phyloP scores from a whole-genome alignment of 2,888 invertebrate species.

The Drosophila meridionalis region DNA sequence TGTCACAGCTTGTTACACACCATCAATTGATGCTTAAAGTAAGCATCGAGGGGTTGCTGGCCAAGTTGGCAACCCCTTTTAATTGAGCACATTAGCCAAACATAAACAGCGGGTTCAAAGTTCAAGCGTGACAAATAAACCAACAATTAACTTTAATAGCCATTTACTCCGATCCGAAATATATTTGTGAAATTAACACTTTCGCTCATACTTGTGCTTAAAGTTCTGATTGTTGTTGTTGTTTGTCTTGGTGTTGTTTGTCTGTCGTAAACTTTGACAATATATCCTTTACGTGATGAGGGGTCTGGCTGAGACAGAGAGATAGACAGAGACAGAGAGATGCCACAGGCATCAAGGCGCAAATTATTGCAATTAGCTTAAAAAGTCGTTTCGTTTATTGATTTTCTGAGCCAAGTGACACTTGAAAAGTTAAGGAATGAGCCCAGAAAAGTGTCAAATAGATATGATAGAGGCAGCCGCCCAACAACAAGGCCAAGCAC shows the following conservation, averaged over 20 bases:
- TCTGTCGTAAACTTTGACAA: slow-evolving; percentile 47
- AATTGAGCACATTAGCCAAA: slow-evolving; percentile 62
- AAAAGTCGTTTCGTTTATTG: slow-evolving; percentile 61
- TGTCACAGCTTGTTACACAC: slow-evolving; percentile 52
- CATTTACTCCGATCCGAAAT: slow-evolving; percentile 45
- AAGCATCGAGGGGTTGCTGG: slow-evolving; percentile 13
- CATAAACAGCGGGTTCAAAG: slow-evolving; percentile 69
- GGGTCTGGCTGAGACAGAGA: slow-evolving; percentile 1
- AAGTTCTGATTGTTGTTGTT: slow-evolving; percentile 22
- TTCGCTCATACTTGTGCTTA: slow-evolving; percentile 30
- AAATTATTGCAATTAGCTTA: slow-evolving; percentile 76
- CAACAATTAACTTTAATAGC: slow-evolving; percentile 73
- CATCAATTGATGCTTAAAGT: slow-evolving; percentile 43
- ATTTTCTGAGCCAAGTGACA: slow-evolving; percentile 65
- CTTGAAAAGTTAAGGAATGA: slow-evolving; percentile 62
- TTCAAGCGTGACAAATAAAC: slow-evolving; percentile 78
- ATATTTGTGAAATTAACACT: slow-evolving; percentile 77
- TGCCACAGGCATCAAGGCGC: slow-evolving; percentile 34
- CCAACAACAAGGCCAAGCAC: slow-evolving; percentile 6
- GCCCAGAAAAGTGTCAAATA: slow-evolving; percentile 30
- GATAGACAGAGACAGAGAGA: slow-evolving; percentile 9
- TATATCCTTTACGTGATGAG: slow-evolving; percentile 18
- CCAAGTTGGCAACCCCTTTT: slow-evolving; percentile 53
- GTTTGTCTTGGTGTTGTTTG: slow-evolving; percentile 46
- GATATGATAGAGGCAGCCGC: slow-evolving; percentile 30